A percentile compares a stretch with the other conserved stretches of the same genome.
Conservation (phyloP, 2,888 invertebrate genomes). For the Cephus rjabovi region DNA sequence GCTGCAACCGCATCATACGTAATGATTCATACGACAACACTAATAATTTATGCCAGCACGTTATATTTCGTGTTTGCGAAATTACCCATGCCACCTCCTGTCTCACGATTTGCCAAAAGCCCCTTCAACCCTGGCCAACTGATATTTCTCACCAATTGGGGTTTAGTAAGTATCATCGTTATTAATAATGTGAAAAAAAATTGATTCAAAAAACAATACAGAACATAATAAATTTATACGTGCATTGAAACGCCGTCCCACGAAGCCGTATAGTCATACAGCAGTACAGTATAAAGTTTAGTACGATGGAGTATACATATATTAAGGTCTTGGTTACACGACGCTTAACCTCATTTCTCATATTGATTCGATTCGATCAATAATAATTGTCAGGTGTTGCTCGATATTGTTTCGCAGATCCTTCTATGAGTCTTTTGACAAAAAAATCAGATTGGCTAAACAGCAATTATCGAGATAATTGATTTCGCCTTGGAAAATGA, state of each 20-base stretch:
- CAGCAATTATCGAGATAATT: neutral
- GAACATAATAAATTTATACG: neutral
- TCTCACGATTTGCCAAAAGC: conserved; percentile 14
- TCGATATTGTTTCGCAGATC: neutral
- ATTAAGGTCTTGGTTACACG: neutral
- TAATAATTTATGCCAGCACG: conserved; percentile 40
- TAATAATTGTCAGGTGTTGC: neutral
- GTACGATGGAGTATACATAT: neutral
- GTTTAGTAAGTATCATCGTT: conserved; percentile 50
- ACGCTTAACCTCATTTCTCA: neutral
- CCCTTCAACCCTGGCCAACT: conserved; percentile 57
- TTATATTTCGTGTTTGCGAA: conserved; percentile 31
- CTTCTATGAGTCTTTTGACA: neutral
- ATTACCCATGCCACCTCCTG: conserved; percentile 46
- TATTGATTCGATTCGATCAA: neutral
- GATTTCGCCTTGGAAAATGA: neutral
- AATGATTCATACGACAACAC: conserved; percentile 35
- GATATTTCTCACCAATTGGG: conserved; percentile 58
- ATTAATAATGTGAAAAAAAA: neutral
- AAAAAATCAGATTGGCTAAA: neutral
- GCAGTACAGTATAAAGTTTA: neutral
- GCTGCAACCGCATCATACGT: neutral
- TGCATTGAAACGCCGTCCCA: neutral
- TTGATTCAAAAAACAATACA: neutral
- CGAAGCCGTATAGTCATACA: neutral